phyloP scores from a whole-genome alignment of 2,797 vertebrate genomes.

The Rhyacichthys aspro region DNA sequence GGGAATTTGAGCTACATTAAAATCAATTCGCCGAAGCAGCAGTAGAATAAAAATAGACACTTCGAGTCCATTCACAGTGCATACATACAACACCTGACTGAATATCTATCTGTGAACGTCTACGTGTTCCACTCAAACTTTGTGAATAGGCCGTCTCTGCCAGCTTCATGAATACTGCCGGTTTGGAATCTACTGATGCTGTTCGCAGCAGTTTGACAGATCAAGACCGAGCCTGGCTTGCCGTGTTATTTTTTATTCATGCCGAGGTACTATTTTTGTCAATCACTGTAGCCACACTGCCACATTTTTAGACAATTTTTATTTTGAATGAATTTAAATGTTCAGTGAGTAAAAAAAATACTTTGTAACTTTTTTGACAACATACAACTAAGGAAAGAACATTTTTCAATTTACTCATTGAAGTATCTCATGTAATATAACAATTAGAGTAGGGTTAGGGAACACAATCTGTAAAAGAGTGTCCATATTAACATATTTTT shows the following conservation, averaged over 20 bases:
- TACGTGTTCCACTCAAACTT: not conserved
- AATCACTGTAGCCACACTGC: not conserved
- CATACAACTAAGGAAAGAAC: too few relatives aligned
- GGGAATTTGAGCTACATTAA: too few relatives aligned
- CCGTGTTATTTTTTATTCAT: conserved; percentile 13
- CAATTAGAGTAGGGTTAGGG: too few relatives aligned
- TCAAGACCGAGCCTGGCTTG: not conserved
- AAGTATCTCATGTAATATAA: too few relatives aligned
- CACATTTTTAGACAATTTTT: not conserved
- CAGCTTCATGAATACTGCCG: conserved; percentile 11
- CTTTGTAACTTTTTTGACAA: too few relatives aligned
- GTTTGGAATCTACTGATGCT: not conserved
- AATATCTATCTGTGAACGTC: conserved; percentile 12
- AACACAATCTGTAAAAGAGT: too few relatives aligned
- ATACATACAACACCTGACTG: not conserved
- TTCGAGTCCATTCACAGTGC: conserved; percentile 11
- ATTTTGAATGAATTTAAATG: not conserved
- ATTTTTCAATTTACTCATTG: too few relatives aligned
- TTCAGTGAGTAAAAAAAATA: too few relatives aligned
- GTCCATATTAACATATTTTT: too few relatives aligned
- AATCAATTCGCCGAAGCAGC: too few relatives aligned
- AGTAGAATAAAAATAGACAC: too few relatives aligned
- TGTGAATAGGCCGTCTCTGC: not conserved
- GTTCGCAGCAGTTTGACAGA: conserved; percentile 2
- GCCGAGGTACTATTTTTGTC: not conserved